Conservation (phyloP, 2,797 vertebrate species). For the Onychomys arenicola region DNA sequence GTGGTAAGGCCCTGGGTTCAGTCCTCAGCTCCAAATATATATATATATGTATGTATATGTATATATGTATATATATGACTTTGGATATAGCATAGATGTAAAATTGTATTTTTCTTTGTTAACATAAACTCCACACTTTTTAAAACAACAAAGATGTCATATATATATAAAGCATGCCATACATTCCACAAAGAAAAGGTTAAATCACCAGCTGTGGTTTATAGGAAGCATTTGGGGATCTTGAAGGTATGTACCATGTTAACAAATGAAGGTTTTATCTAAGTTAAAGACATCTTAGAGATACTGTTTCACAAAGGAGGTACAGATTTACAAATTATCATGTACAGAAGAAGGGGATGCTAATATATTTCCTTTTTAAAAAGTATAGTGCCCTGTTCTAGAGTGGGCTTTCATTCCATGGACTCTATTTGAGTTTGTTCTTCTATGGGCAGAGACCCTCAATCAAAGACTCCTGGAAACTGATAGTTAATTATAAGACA, state of each 20-base stretch:
- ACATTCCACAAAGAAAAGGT: background rate
- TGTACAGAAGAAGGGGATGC: background rate
- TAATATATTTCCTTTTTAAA: conserved; percentile 38
- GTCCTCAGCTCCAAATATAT: too few species aligned
- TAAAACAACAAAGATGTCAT: conserved; percentile 27
- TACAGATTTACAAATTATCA: conserved; percentile 17
- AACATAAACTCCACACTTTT: conserved; percentile 35
- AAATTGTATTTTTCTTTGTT: conserved; percentile 49
- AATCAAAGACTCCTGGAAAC: conserved; percentile 14
- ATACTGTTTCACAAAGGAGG: background rate
- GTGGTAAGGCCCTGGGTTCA: too few species aligned
- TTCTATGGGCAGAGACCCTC: background rate
- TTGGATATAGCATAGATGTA: background rate
- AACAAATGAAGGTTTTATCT: background rate
- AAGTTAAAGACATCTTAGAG: background rate
- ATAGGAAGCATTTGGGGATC: background rate
- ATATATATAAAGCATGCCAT: background rate
- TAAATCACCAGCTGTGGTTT: background rate
- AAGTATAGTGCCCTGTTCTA: background rate
- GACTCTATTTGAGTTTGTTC: background rate
- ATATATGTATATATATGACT: background rate
- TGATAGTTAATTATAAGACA: background rate
- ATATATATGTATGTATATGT: too few species aligned
- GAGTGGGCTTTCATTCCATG: background rate
- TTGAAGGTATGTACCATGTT: background rate